Base-by-base conservation (phyloP, 1,140 invertebrate species). In the Phenacoccus solenopsis region DNA sequence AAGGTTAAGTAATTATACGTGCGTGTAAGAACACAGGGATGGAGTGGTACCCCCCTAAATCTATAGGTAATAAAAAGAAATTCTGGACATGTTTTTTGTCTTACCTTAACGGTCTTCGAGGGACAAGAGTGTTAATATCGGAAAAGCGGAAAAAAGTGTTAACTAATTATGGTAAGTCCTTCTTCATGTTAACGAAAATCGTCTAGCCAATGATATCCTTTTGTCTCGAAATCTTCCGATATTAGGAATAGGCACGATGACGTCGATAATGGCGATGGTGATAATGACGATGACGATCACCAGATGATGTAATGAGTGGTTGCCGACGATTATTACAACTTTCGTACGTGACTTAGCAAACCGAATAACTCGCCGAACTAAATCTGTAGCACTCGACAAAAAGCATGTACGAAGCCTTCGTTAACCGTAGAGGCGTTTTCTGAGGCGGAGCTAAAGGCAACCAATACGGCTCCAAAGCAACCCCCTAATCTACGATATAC, bases 341-440 rank as follows among this genome's bases (percentile, higher is more conserved):
- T 64, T 64, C 20, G 59, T 64, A 64, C 59, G 59, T 64, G 59
- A 64, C 59, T 64, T 64, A 24, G 59, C 59, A 64, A 64, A 64
- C 59, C 10, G 59, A 64, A 64, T 64, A 64, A 64, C 59, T 64
- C 59, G 59, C 25, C 20, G 25, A 64, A 64, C 59, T 64, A 64
- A 64, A 25, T 64, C 59, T 64, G 59, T 64, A 25, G 25, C 21
- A 64, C 20, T 27, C 22, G 59, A 16, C 59, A 64, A 64, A 27
- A 25, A 64, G 59, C 59, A 64, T 64, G 59, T 27, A 64, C 59
- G 9, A 4, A 24, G 59, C 25, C 25, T 27, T 27, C 13, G 12
- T 49, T 49, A 49, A 49, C 38, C 38, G 16, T 49, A 49, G 38
- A 49, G 38, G 38, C 38, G 38, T 10, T 16, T 16, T 49, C 38